These are phyloP conservation scores for Hemicrepidius hirtus DNA, from an alignment of 2,888 invertebrate genomes.

Conservation along the genomic window DNA sequence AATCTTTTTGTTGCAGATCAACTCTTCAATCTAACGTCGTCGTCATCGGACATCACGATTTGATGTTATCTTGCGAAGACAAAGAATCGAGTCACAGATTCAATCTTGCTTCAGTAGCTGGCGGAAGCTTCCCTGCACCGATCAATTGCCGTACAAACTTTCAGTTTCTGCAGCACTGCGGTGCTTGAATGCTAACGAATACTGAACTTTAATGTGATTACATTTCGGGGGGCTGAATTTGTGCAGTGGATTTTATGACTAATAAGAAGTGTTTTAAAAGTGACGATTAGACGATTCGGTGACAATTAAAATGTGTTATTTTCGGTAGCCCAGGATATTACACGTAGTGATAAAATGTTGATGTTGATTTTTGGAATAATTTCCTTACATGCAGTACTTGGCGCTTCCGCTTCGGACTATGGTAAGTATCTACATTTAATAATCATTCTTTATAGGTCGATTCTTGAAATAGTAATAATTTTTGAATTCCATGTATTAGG, in stretches of 20 bases:
- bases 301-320: slow-evolving; percentile 37
- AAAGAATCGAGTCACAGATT: slow-evolving; percentile 41
- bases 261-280: slow-evolving; percentile 6
- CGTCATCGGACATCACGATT: slow-evolving; percentile 38
- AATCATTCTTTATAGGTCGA: too few species aligned
- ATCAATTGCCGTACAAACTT: slow-evolving; percentile 35
- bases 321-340: slow-evolving; percentile 46
- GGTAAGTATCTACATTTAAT: slow-evolving; percentile 30
- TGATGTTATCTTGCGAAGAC: slow-evolving; percentile 46
- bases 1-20: slow-evolving; percentile 48
- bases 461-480: too few species aligned
- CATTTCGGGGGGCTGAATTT: slow-evolving; percentile 18
- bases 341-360: slow-evolving; percentile 39
- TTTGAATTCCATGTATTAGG: too few species aligned
- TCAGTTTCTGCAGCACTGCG: slow-evolving; percentile 20
- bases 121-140: slow-evolving; percentile 36
- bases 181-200: slow-evolving; percentile 17
- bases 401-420: slow-evolving; percentile 39
- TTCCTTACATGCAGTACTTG: slow-evolving; percentile 26
- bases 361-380: slow-evolving; percentile 39
- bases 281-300: slow-evolving; percentile 17
- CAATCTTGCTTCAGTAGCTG: slow-evolving; percentile 38
- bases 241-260: slow-evolving; percentile 23
- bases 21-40: slow-evolving; percentile 37
- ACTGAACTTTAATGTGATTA: slow-evolving; percentile 18